phyloP scores from a whole-genome alignment of 2,113 vertebrate species.

The Emydocephalus ijimae region DNA sequence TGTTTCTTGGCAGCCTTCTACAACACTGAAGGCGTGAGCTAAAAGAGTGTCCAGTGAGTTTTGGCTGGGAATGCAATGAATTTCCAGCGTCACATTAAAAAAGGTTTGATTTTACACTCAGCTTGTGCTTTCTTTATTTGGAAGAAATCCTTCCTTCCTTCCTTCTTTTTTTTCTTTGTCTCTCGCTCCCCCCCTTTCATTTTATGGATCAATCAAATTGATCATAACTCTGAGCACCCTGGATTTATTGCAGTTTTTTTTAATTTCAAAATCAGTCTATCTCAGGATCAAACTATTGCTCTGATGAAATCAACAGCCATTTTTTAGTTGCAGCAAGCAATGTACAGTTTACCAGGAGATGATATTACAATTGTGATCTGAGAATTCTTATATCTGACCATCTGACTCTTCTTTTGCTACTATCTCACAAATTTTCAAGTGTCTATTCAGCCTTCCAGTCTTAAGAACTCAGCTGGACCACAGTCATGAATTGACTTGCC shows the following conservation, averaged over 20 bases:
- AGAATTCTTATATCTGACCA: neutral
- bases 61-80: too few species aligned
- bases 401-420: neutral
- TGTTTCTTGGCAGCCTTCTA: too few species aligned
- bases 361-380: neutral
- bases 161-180: too few species aligned
- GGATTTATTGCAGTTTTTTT: neutral
- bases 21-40: too few species aligned
- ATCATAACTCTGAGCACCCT: neutral
- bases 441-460: neutral
- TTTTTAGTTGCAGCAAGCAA: neutral
- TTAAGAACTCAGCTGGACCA: neutral
- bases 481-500: neutral
- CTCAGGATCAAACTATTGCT: neutral
- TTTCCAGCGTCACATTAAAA: too few species aligned
- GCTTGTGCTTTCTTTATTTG: too few species aligned
- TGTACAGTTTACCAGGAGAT: neutral
- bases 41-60: too few species aligned
- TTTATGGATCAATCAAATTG: neutral
- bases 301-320: neutral
- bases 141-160: too few species aligned
- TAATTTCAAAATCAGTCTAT: neutral
- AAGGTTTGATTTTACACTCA: too few species aligned
- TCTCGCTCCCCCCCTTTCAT: too few species aligned
- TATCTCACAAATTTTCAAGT: neutral